phyloP scores from a whole-genome alignment of 2,888 invertebrate species.

The Allolobophora icterica region DNA sequence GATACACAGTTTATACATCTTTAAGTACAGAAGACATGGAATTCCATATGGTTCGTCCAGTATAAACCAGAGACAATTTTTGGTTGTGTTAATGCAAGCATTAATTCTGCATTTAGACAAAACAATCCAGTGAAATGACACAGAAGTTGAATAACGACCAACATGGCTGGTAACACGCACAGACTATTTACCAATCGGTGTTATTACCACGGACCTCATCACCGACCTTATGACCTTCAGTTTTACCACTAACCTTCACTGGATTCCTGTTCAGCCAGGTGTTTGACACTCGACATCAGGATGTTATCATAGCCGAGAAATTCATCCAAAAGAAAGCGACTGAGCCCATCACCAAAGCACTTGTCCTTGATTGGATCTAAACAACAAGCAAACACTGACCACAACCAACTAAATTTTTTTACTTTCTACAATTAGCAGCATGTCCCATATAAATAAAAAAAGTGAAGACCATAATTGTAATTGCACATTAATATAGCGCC shows the following conservation, averaged over 20 bases:
- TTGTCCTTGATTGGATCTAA: constrained; percentile 84
- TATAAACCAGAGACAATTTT: too few species aligned
- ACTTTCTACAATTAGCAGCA: not conserved
- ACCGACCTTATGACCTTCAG: not conserved
- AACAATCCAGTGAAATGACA: too few species aligned
- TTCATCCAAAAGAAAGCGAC: constrained; percentile 85
- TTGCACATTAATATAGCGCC: too few species aligned
- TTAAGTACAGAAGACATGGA: too few species aligned
- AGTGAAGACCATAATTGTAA: too few species aligned
- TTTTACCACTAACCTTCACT: constrained; percentile 77
- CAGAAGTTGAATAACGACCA: too few species aligned
- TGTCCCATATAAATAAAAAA: too few species aligned
- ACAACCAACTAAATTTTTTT: too few species aligned
- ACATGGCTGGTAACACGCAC: not conserved
- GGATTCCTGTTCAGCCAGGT: constrained; percentile 91
- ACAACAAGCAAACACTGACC: constrained; percentile 69
- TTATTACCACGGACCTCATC: not conserved
- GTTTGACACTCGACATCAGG: constrained; percentile 93
- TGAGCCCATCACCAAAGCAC: constrained; percentile 93
- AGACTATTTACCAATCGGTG: not conserved
- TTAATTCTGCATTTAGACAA: too few species aligned
- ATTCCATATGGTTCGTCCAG: too few species aligned
- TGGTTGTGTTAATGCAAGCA: too few species aligned
- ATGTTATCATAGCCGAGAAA: constrained; percentile 96
- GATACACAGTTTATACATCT: too few species aligned